Evolutionary conservation across 2,797 vertebrate species (phyloP).

Genomic region (Tadarida brasiliensis): DNA sequence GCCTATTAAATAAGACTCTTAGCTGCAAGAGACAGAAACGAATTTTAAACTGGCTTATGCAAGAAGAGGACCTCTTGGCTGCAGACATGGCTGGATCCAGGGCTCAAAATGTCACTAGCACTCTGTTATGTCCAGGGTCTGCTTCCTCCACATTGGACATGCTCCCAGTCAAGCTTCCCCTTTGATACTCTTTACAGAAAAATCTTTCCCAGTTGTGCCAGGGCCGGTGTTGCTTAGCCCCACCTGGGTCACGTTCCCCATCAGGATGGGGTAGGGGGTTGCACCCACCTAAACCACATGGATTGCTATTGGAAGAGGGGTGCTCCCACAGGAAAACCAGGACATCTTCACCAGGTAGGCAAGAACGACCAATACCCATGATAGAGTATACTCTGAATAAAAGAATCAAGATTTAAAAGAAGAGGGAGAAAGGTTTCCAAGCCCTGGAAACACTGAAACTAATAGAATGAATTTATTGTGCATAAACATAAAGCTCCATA

Average conservation of each 20-base stretch:
- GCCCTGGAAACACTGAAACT: background rate
- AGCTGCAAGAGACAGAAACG: background rate
- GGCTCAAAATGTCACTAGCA: background rate
- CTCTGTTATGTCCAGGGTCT: background rate
- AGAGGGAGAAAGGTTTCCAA: background rate
- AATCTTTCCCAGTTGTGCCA: background rate
- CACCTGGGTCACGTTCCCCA: background rate
- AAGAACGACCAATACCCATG: background rate
- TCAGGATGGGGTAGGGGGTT: background rate
- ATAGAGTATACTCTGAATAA: background rate
- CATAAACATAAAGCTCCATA: background rate
- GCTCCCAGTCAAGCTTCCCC: background rate
- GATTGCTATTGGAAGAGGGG: background rate
- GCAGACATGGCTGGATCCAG: background rate
- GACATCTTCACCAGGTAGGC: background rate
- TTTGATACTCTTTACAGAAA: background rate
- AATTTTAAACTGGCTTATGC: background rate
- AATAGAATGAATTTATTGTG: background rate
- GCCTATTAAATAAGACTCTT: background rate
- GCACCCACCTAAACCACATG: background rate
- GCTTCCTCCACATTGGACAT: too few species aligned
- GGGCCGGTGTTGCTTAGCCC: background rate
- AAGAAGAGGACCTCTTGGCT: background rate
- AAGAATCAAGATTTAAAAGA: background rate
- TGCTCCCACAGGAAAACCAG: background rate